Evolutionary conservation across 2,797 vertebrate genomes (phyloP), one percentile per base, ranked within the genome.

Genomic region (Enteromius radiatus): DNA sequence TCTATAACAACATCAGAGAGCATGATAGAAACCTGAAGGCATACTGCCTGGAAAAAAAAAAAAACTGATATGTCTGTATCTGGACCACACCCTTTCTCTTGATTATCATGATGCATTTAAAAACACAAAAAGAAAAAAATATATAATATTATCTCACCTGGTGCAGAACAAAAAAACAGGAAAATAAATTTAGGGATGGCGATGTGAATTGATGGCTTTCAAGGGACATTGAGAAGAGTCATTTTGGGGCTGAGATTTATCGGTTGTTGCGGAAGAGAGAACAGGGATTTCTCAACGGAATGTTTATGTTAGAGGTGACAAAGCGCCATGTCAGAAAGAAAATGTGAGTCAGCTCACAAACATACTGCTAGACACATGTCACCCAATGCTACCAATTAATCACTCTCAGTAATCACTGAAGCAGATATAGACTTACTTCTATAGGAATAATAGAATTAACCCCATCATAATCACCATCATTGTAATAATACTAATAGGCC

Each of bases 231-330:
- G 78, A 81, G 31, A 23, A 69, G 61, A 83, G 80, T 89, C 85
- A 90, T 86, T 85, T 85, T 89, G 87, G 76, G 71, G 71, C 74
- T 36, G 26, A 89, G 90, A 92, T 92, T 92, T 92, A 92, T 92
- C 73, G 81, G 74, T 81, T 89, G 82, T 86, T 84, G 81, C 23
- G 79, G 70, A 80, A 88, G 83, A 73, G 79, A 75, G 85, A 90
- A 91, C 88, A 78, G 89, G 88, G 90, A 89, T 90, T 90, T 90
- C 45, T 91, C 89, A 88, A 89, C 89, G 86, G 85, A 88, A 93
- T 89, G 73, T 81, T 83, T 69, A 91, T 91, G 89, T 49, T 86
- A 85, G 85, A 84, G 64, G 31, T 86, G 82, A 88, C 87, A 91
- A 86, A 90, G 86, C 83, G 64, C 76, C 76, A 80, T 89, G 90